phyloP scores from a whole-genome alignment of 1,140 invertebrate species.

The Macrocentrus cingulum region DNA sequence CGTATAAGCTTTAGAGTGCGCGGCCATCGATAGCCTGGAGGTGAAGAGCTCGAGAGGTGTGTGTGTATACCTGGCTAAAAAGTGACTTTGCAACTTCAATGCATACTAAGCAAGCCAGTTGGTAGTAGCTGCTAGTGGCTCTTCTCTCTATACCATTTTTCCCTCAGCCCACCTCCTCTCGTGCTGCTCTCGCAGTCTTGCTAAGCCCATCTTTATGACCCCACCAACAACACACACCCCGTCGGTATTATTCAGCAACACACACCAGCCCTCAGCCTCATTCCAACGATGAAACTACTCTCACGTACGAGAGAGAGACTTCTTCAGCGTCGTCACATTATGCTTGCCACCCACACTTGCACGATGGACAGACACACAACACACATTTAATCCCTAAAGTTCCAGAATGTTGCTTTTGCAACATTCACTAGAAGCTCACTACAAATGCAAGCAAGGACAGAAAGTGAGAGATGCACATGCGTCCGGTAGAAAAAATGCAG shows the following conservation, averaged over 20 bases:
- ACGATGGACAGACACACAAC: constrained; percentile 23
- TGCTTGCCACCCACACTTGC: constrained; percentile 15
- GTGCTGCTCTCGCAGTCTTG: constrained; percentile 26
- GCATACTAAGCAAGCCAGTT: constrained; percentile 56
- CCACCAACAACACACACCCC: constrained; percentile 35
- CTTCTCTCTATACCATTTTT: constrained; percentile 24
- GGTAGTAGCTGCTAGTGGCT: constrained; percentile 32
- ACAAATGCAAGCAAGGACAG: constrained; percentile 9
- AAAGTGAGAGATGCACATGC: constrained; percentile 21
- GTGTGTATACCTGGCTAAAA: constrained; percentile 47
- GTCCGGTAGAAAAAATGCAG: constrained; percentile 15
- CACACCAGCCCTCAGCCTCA: constrained; percentile 16
- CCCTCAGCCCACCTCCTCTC: constrained; percentile 19
- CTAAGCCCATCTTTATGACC: constrained; percentile 40
- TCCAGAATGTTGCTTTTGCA: constrained; percentile 4
- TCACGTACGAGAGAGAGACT: constrained; percentile 14
- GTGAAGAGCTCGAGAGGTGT: background rate
- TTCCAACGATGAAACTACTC: constrained; percentile 17
- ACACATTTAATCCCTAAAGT: constrained; percentile 32
- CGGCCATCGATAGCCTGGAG: background rate
- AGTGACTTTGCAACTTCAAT: constrained; percentile 58
- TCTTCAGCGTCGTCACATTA: constrained; percentile 19
- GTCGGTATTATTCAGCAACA: constrained; percentile 24
- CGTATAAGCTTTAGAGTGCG: background rate
- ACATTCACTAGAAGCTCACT: constrained; percentile 10